phyloP scores from a whole-genome alignment of 2,888 invertebrate species.

The Oeneis ivallda region DNA sequence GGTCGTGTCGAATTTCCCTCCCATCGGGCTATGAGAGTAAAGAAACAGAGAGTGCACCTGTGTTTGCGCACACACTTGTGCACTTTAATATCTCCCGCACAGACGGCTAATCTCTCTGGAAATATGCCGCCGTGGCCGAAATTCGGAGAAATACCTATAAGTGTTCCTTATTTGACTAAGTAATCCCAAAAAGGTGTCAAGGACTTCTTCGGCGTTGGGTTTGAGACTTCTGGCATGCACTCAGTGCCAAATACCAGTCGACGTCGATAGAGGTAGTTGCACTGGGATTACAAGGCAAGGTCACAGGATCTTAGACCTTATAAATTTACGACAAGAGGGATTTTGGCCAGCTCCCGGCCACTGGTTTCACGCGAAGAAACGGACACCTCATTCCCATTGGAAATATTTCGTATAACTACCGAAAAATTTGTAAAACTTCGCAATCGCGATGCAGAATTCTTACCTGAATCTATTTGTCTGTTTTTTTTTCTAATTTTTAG shows the following conservation, averaged over 20 bases:
- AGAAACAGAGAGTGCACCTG: too few species aligned
- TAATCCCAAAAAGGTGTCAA: conserved; percentile 64
- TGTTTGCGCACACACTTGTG: too few species aligned
- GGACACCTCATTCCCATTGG: conserved; percentile 55
- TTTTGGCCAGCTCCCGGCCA: conserved; percentile 59
- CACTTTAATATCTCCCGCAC: too few species aligned
- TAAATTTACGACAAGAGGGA: conserved; percentile 45
- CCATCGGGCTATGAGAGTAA: too few species aligned
- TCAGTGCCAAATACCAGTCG: conserved; percentile 63
- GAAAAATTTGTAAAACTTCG: conserved; percentile 51
- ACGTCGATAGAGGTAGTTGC: conserved; percentile 65
- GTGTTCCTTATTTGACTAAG: too few species aligned
- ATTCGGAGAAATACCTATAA: too few species aligned
- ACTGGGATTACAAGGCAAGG: conserved; percentile 53
- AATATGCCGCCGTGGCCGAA: too few species aligned
- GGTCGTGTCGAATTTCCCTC: too few species aligned
- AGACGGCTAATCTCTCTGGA: too few species aligned
- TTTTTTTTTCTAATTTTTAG: conserved; percentile 37
- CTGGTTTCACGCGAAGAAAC: conserved; percentile 73
- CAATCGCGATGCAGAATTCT: conserved; percentile 60
- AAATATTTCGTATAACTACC: conserved; percentile 42
- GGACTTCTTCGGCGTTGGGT: conserved; percentile 63
- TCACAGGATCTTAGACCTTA: conserved; percentile 38
- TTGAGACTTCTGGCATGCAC: conserved; percentile 61
- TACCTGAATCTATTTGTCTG: conserved; percentile 64